Evolutionary conservation across 2,113 vertebrate genomes (phyloP).

Genomic region (Poecile atricapillus): DNA sequence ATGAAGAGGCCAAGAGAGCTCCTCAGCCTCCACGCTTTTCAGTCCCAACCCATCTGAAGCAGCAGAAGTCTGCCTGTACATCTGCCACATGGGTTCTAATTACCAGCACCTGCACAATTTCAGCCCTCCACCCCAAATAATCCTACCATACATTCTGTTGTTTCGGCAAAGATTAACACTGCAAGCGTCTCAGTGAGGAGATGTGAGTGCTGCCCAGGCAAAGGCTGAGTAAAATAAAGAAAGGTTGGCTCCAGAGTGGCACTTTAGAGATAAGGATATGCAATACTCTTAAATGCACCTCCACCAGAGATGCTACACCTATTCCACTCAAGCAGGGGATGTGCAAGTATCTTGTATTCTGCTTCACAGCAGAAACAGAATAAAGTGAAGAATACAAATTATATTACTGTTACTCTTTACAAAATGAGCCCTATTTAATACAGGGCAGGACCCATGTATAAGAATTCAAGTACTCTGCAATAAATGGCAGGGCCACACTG

Average conservation of each 20-base stretch:
- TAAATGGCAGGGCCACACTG: constrained; percentile 75
- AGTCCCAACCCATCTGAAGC: background rate
- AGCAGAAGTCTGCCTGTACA: background rate
- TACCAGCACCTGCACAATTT: background rate
- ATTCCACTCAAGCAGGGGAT: background rate
- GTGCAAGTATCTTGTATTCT: background rate
- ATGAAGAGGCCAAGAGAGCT: background rate
- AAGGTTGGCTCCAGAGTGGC: background rate
- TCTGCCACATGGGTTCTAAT: background rate
- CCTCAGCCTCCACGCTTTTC: background rate
- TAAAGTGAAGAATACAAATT: background rate
- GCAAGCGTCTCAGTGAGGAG: background rate
- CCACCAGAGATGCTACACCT: background rate
- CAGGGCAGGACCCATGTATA: constrained; percentile 57
- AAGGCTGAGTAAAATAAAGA: background rate
- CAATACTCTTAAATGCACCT: background rate
- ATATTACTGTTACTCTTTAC: constrained; percentile 64
- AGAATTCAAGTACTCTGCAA: constrained; percentile 70
- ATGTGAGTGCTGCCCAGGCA: background rate
- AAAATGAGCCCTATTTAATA: constrained; percentile 75
- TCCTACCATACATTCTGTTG: background rate
- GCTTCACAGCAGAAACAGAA: background rate
- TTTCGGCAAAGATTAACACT: background rate
- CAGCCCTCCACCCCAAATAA: background rate
- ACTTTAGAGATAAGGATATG: background rate